Evolutionary conservation across 2,888 invertebrate species (phyloP), one percentile per base, ranked within the genome.

Genomic region (Ichneumoninae sp.): DNA sequence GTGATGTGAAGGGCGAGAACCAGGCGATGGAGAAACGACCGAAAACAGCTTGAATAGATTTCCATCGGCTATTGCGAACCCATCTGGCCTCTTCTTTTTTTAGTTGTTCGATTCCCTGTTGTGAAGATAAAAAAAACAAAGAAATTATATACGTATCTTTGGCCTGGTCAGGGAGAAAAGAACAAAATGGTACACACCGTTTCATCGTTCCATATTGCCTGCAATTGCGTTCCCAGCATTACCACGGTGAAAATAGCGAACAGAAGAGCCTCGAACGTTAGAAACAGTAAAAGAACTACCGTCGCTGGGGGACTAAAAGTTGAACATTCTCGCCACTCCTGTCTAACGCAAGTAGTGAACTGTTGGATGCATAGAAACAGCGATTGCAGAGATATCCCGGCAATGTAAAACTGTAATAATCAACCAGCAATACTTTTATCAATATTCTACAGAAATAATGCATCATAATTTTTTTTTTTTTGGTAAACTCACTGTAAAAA

Each of bases 191-290:
- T 79, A 89, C 88, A 94, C 94, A 97, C 98, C 89, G 99, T 99
- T 95, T 99, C 98, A 94, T 99, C 99, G 92, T 98, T 98, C 96
- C 99, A 98, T 92, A 99, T 99, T 36, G 99, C 99, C 92, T 98
- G 98, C 60, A 99, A 94, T 94, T 99, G 99, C 0, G 99, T 98
- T 69, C 98, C 98, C 89, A 99, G 96, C 99, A 99, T 99, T 60
- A 99, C 98, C 36, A 97, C 97, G 0, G 99, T 99, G 94, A 99
- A 99, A 89, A 99, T 98, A 30, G 99, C 98, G 95, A 99, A 99
- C 69, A 99, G 95, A 54, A 99, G 95, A 0, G 98, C 98, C 94
- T 99, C 99, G 88, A 99, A 98, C 76, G 98, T 97, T 50, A 99
- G 95, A 93, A 99, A 98, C 80, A 99, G 95, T 71, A 99, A 94